Evolutionary conservation across 2,888 invertebrate species (phyloP).

Genomic region (Oegoconia quadripuncta): DNA sequence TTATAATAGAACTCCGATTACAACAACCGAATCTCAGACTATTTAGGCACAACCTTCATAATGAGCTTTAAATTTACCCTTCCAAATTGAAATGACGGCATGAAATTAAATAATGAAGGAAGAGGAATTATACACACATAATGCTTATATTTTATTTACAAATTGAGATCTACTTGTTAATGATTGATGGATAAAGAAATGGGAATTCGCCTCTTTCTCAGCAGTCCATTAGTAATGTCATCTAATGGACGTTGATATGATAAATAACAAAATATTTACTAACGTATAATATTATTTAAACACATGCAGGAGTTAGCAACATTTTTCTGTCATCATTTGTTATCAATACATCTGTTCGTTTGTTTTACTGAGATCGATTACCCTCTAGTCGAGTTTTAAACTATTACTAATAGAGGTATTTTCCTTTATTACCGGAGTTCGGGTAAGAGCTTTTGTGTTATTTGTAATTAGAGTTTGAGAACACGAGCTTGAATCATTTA

Average conservation of each 20-base stretch:
- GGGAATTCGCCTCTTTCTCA: slow-evolving; percentile 20
- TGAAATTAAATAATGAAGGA: slow-evolving; percentile 12
- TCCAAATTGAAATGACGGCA: slow-evolving; percentile 23
- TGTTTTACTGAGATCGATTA: slow-evolving; percentile 59
- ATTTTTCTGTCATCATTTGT: slow-evolving; percentile 40
- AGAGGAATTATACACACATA: slow-evolving; percentile 13
- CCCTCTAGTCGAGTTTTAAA: slow-evolving; percentile 48
- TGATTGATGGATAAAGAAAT: slow-evolving; percentile 20
- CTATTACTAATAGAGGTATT: slow-evolving; percentile 49
- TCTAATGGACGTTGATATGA: slow-evolving; percentile 2
- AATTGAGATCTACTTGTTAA: slow-evolving; percentile 38
- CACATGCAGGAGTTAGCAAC: slow-evolving; percentile 57
- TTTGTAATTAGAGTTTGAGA: slow-evolving; percentile 43
- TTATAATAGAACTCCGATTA: slow-evolving; percentile 28
- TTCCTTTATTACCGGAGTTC: slow-evolving; percentile 25
- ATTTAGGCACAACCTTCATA: slow-evolving; percentile 64
- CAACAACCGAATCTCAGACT: slow-evolving; percentile 54
- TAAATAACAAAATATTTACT: slow-evolving; percentile 7
- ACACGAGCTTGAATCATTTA: background rate
- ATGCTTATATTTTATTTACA: slow-evolving; percentile 32
- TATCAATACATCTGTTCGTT: slow-evolving; percentile 36
- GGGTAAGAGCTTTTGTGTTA: slow-evolving; percentile 29
- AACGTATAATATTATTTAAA: slow-evolving; percentile 11
- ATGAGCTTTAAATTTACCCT: slow-evolving; percentile 49
- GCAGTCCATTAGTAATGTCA: slow-evolving; percentile 18